Evolutionary conservation across 2,888 invertebrate genomes (phyloP).

Genomic region (Dromius quadrimaculatus): DNA sequence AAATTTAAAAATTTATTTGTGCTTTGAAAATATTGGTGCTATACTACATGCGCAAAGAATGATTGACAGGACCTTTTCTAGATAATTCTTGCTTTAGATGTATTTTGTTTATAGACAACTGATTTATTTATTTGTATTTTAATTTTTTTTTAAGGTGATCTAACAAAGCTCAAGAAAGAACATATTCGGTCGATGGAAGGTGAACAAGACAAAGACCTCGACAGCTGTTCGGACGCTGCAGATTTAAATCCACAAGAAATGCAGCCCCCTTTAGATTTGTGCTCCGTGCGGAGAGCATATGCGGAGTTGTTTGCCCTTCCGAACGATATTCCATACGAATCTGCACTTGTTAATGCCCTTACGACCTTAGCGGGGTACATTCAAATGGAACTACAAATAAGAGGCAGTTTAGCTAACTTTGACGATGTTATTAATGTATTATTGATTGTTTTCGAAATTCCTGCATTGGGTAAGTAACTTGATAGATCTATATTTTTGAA

Average conservation of each 20-base stretch:
- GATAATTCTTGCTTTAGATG: too few species aligned
- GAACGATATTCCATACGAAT: constrained; percentile 64
- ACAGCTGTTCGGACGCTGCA: constrained; percentile 72
- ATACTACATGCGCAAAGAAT: too few species aligned
- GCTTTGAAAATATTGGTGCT: too few species aligned
- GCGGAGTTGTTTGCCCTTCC: constrained; percentile 64
- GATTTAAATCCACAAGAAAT: constrained; percentile 58
- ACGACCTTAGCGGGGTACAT: constrained; percentile 79
- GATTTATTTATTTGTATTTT: background rate
- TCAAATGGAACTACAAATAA: constrained; percentile 74
- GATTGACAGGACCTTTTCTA: too few species aligned
- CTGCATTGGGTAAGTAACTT: constrained; percentile 61
- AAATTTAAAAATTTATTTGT: too few species aligned
- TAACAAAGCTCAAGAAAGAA: constrained; percentile 76
- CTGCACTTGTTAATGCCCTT: constrained; percentile 81
- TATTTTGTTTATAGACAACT: background rate
- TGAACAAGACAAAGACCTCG: constrained; percentile 90
- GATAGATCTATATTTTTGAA: too few species aligned
- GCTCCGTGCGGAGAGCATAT: constrained; percentile 79
- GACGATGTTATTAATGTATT: constrained; percentile 73
- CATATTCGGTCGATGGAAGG: constrained; percentile 79
- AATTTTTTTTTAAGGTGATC: constrained; percentile 62
- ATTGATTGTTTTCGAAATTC: constrained; percentile 66
- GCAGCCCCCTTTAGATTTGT: constrained; percentile 75
- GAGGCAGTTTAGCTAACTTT: constrained; percentile 62